A percentile compares a stretch with the other conserved stretches of the same genome.
Evolutionary conservation across 2,113 vertebrate genomes (phyloP).

Genomic region (Climacteris rufus): DNA sequence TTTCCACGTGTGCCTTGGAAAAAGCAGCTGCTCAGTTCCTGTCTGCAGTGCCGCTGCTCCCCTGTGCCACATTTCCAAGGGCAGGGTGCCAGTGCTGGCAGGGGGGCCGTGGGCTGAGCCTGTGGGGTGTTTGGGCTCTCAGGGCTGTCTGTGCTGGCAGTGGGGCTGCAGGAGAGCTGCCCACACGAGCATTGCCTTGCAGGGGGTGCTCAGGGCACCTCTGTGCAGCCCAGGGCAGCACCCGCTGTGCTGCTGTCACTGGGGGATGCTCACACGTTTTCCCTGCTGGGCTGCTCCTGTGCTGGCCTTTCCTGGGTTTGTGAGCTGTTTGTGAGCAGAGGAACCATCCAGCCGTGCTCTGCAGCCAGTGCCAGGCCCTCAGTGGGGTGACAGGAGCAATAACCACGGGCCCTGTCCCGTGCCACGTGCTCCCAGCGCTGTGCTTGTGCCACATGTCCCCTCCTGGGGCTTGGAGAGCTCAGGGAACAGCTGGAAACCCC

Average conservation of each 20-base stretch:
- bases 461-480: background rate
- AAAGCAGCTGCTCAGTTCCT: background rate
- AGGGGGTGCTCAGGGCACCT: background rate
- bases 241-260: accelerated
- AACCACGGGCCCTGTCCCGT: accelerated
- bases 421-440: accelerated
- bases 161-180: background rate
- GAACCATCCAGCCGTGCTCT: background rate
- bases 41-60: background rate
- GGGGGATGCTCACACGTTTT: background rate
- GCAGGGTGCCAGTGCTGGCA: background rate
- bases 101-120: background rate
- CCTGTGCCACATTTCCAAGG: background rate
- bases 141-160: accelerated
- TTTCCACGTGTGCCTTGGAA: background rate
- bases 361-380: background rate
- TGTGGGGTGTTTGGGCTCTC: background rate
- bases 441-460: background rate
- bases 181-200: accelerated
- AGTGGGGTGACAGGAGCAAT: background rate
- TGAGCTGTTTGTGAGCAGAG: background rate
- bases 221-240: background rate
- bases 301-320: background rate
- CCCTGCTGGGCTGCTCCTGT: background rate
- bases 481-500: background rate